Evolutionary conservation across 64 coral and sea anemone genomes (phyloP).

Genomic region (Porites lutea): DNA sequence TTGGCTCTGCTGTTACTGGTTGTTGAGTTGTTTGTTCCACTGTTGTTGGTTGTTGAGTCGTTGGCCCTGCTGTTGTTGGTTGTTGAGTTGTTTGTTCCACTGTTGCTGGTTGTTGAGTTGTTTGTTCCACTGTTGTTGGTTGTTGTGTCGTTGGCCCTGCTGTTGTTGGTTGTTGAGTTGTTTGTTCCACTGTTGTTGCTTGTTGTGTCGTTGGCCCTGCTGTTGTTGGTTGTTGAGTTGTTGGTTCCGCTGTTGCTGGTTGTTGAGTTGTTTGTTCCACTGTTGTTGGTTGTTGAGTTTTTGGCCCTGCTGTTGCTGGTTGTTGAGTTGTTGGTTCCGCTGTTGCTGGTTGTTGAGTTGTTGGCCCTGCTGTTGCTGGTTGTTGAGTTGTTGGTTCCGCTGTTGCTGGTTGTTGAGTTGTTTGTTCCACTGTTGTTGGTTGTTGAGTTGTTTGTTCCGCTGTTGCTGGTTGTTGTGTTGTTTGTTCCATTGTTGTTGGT

Average conservation of each 20-base stretch:
- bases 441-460: not conserved
- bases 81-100: no score
- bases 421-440: not conserved
- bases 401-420: not conserved
- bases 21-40: no score
- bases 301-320: not conserved
- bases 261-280: not conserved
- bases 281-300: not conserved
- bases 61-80: not conserved
- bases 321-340: not conserved
- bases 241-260: not conserved
- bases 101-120: not conserved
- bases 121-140: not conserved
- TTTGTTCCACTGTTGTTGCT: not conserved
- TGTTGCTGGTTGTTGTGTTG: not conserved
- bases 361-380: not conserved
- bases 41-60: not conserved
- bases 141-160: not conserved
- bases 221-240: not conserved
- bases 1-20: no score
- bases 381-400: not conserved
- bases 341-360: not conserved
- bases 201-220: not conserved
- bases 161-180: not conserved
- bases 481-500: no score